Percentiles rank a stretch among this genome's conserved stretches.
Conservation (phyloP, 2,888 invertebrate genomes). For the Stomorhina lunata region DNA sequence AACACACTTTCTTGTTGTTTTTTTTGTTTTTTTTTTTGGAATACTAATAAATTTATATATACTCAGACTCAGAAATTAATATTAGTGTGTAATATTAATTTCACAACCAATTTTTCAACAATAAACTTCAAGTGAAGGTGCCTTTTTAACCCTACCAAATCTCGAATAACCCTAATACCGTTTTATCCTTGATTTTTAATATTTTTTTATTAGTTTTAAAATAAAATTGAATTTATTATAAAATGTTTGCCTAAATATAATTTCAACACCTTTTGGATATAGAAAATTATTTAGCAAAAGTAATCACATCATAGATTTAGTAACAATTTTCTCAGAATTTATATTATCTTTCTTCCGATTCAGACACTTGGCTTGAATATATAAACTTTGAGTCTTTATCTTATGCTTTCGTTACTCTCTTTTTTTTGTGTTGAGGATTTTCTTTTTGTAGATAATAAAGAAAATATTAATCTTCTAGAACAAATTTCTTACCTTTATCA, state of each 20-base stretch:
- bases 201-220: no score
- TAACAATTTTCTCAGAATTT: neutral
- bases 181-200: no score
- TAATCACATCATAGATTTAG: neutral
- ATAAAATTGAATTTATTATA: neutral
- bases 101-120: no score
- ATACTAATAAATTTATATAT: no score
- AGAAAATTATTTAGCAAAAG: neutral
- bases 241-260: neutral
- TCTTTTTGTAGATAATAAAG: constrained; percentile 30
- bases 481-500: constrained; percentile 34
- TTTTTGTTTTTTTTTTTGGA: no score
- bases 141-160: no score
- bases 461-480: constrained; percentile 37
- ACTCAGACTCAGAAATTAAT: no score
- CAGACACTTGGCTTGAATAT: neutral
- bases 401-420: neutral
- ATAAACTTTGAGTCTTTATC: neutral
- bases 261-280: neutral
- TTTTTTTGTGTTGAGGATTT: neutral
- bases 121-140: no score
- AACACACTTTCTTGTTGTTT: no score
- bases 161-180: no score
- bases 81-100: no score
- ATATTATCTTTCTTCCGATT: neutral